Conservation (phyloP, 1,140 invertebrate genomes). For the Drosophila bipectinata region DNA sequence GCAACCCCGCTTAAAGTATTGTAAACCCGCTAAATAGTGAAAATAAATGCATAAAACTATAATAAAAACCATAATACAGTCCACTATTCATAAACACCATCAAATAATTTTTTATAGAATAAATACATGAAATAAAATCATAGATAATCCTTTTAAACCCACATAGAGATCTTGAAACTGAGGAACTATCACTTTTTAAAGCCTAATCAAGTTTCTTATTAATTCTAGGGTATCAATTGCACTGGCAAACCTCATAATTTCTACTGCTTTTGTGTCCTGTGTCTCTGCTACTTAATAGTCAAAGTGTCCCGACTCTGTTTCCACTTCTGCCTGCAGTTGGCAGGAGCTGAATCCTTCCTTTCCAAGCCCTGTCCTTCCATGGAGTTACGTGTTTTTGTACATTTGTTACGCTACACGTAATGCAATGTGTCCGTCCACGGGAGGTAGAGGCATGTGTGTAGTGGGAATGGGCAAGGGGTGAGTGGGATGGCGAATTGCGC, state of each 20-base stretch:
- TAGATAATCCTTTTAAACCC: no score
- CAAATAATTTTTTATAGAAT: no score
- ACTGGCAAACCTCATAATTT: slow-evolving; percentile 14
- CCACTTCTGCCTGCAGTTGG: slow-evolving; percentile 53
- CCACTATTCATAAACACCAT: no score
- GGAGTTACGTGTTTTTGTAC: slow-evolving; percentile 78
- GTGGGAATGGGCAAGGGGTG: neutral
- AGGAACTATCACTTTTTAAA: no score
- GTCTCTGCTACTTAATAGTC: slow-evolving; percentile 55
- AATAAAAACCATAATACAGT: no score
- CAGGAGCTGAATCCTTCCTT: slow-evolving; percentile 33
- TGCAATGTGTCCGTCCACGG: slow-evolving; percentile 55
- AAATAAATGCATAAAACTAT: no score
- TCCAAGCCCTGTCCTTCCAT: slow-evolving; percentile 27
- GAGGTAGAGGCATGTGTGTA: slow-evolving; percentile 7
- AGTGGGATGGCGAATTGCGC: slow-evolving; percentile 25
- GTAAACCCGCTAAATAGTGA: no score
- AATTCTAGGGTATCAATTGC: slow-evolving; percentile 20
- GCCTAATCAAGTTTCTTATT: neutral
- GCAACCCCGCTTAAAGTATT: no score
- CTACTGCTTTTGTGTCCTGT: slow-evolving; percentile 22
- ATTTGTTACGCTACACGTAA: slow-evolving; percentile 82
- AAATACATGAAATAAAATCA: no score
- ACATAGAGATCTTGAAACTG: neutral
- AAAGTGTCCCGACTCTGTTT: slow-evolving; percentile 64